These are phyloP conservation scores for Epistrophe eligans DNA, from an alignment of 2,888 invertebrate species.

Conservation along the genomic window DNA sequence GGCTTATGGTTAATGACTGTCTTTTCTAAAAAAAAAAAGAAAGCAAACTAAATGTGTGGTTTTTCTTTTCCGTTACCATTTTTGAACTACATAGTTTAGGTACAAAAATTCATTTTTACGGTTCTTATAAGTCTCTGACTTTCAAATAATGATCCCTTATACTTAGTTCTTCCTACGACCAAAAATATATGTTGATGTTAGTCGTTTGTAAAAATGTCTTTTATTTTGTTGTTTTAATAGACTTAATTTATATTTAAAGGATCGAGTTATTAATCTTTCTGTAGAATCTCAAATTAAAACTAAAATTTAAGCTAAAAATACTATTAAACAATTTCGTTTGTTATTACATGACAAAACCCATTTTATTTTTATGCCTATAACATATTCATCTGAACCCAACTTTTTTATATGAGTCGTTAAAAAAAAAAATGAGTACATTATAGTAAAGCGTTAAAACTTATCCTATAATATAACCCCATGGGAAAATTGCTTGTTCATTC, in stretches of 20 bases:
- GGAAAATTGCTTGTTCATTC: neutral
- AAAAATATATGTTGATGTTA: no score
- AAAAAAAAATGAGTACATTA: neutral
- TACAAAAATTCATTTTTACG: no score
- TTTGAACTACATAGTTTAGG: no score
- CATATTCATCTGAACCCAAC: neutral
- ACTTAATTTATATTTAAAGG: neutral
- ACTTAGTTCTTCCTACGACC: no score
- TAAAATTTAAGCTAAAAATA: neutral
- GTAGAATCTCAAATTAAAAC: neutral
- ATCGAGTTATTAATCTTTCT: neutral
- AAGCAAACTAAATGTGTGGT: no score
- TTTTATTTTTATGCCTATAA: neutral
- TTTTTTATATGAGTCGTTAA: slow-evolving; percentile 1
- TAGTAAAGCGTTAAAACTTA: neutral
- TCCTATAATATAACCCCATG: neutral
- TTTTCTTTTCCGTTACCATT: no score
- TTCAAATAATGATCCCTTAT: no score
- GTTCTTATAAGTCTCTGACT: no score
- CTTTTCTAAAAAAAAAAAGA: no score
- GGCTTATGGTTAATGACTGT: no score
- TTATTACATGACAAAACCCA: neutral
- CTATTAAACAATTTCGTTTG: neutral
- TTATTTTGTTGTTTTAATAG: neutral
- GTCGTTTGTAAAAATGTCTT: neutral